A percentile compares a stretch with the other conserved stretches of the same genome.
Evolutionary conservation across 2,797 vertebrate species (phyloP).

Genomic region (Pseudotriccus pelzelni): DNA sequence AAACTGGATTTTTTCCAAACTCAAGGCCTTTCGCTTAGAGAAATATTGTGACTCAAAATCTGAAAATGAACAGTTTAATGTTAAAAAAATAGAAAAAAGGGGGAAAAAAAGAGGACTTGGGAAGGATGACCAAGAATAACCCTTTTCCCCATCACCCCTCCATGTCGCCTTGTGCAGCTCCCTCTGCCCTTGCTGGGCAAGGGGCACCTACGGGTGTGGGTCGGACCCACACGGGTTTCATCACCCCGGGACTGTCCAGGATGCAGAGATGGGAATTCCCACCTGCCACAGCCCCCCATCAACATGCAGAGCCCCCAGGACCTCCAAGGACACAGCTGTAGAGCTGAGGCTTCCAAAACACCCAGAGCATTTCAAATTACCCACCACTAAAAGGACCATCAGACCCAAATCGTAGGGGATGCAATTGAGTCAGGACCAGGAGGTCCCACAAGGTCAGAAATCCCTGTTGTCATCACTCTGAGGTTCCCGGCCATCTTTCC

Average conservation of each 20-base stretch:
- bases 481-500: not conserved
- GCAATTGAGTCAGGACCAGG: not conserved
- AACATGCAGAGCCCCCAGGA: fast-evolving
- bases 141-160: not conserved
- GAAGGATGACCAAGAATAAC: not conserved
- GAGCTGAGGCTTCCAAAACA: not conserved
- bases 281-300: not conserved
- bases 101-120: not conserved
- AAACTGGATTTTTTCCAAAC: constrained; percentile 21
- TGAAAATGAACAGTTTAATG: constrained; percentile 12
- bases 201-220: not conserved
- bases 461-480: fast-evolving
- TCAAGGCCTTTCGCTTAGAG: not conserved
- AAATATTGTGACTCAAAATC: constrained; percentile 49
- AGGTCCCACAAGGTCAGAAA: not conserved
- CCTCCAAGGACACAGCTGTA: not conserved
- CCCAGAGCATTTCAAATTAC: fast-evolving
- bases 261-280: not conserved
- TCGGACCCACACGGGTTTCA: fast-evolving
- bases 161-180: fast-evolving
- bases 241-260: fast-evolving
- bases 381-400: fast-evolving
- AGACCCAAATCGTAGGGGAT: fast-evolving
- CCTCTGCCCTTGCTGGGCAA: not conserved
- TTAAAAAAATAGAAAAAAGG: not conserved